Evolutionary conservation across 2,888 invertebrate species (phyloP), one percentile per base, ranked within the genome.

Genomic region (Dolichopus griseipennis): DNA sequence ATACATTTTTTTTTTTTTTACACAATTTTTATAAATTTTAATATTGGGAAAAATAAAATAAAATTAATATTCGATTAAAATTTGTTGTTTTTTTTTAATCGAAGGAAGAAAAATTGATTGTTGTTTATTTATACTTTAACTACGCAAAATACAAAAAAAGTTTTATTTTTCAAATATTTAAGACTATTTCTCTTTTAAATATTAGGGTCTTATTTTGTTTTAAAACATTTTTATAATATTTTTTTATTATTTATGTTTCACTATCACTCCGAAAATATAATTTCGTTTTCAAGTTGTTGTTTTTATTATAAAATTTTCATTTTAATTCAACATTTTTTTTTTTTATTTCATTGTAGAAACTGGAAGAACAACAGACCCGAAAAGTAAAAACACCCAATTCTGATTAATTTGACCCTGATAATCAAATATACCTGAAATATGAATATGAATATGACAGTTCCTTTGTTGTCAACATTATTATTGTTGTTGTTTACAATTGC

Each of bases 311-410:
- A 37, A 27, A 8, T 37, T 37, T 37, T 10, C 12, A 34, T 37
- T 37, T 10, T 37, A 37, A 5, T 37, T 37, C 1, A 37, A 37
- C 37, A 52, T 52, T 52, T 41, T 41, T 41, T 12, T 41, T 12
- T 41, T 41, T 41, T 41, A 5, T 41, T 12, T 41, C 8, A 41
- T 12, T 52, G 18, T 15, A 18, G 15, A n/a, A 52, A 18, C n/a
- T 52, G 52, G 52, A 52, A 52, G 52, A 52, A 52, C n/a, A 52
- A 52, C 52, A 52, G 52, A 52, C 52, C 52, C 52, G 52, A 52
- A n/a, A 52, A 52, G 52, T 52, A 52, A 52, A 52, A 52, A 52
- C 52, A 52, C 52, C 52, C 52, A 52, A 52, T 52, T 52, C 52
- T 52, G 52, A 52, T 52, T 52, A 52, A 52, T 52, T 52, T 52